A percentile compares a stretch with the other conserved stretches of the same genome.
Evolutionary conservation across 2,113 vertebrate species (phyloP).

Genomic region (Peucedramus taeniatus): DNA sequence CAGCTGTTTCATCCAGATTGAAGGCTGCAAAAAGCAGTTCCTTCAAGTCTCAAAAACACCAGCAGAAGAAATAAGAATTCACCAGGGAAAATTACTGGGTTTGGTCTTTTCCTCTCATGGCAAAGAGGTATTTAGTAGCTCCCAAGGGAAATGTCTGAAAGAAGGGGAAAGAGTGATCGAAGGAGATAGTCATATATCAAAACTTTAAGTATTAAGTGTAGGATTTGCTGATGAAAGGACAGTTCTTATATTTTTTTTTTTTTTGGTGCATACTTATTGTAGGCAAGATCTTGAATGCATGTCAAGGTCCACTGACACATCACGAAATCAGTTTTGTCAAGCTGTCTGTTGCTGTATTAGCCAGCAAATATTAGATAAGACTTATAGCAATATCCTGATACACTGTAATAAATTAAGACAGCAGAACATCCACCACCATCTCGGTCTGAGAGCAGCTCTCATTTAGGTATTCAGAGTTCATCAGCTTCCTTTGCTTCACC

Average conservation of each 20-base stretch:
- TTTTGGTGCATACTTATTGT: background rate
- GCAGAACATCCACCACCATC: background rate
- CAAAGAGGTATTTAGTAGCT: background rate
- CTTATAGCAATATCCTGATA: background rate
- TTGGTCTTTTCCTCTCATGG: background rate
- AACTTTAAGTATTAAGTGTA: background rate
- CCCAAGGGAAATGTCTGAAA: background rate
- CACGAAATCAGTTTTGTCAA: background rate
- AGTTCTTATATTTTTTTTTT: background rate
- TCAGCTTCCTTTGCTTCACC: background rate
- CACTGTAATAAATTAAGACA: slow-evolving; percentile 18
- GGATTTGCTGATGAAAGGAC: background rate
- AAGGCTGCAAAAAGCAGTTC: background rate
- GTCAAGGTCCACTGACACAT: background rate
- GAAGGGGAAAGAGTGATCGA: background rate
- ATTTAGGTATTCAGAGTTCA: slow-evolving; percentile 3
- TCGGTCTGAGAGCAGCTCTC: background rate
- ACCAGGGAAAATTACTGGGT: background rate
- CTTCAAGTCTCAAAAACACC: background rate
- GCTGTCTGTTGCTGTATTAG: background rate
- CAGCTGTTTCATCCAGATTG: background rate
- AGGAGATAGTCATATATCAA: background rate
- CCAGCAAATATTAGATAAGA: background rate
- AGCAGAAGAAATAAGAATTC: background rate
- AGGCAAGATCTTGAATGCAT: background rate